Base-by-base conservation (phyloP, 1,140 invertebrate species). In the Adoxophyes honmai region DNA sequence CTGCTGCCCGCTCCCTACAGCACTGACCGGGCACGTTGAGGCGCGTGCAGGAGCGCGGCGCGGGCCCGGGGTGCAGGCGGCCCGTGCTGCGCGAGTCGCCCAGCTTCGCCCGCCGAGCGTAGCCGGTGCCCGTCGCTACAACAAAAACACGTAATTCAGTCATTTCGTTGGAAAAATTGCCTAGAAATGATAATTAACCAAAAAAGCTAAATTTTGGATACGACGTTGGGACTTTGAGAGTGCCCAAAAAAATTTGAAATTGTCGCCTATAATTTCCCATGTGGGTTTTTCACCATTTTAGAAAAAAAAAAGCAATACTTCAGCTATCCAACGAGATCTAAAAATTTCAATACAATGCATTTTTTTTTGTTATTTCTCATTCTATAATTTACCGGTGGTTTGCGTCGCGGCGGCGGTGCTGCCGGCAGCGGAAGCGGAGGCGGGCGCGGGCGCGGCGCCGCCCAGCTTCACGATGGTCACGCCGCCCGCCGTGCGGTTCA, bases 381-480 rank as follows among this genome's bases (percentile, higher is more conserved):
- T 28, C 21, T 13, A 4, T 13, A 37, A 39, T 15, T 11, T 18
- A 44, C 39, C 14, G 9, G 39, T 44, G 13, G 39, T 44, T n/a
- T 44, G 39, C 1, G 39, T 18, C 0, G 39, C 18, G 0, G 39
- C 39, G 13, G 39, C 18, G 0, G 39, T 16, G 13, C 18, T 44
- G 18, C 18, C 78, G 28, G 83, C 80, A 14, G 80, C 78, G 9
- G 65, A 58, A 7, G 58, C 42, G 11, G 64, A n/a, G 6, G 55
- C 57, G 11, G 66, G 59, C 8, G 61, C 39, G n/a, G 35, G 34
- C 9, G 60, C 39, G 2, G 52, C n/a, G 15, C 93, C 93, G 11
- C 93, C 93, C 7, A 95, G 89, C 81, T 94, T 94, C 4, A 95
- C 94, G 34, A 95, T 95, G 4, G 94, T 95, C 0, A 95, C 92